phyloP scores from a whole-genome alignment of 2,113 vertebrate species.

The Xiphias gladius region DNA sequence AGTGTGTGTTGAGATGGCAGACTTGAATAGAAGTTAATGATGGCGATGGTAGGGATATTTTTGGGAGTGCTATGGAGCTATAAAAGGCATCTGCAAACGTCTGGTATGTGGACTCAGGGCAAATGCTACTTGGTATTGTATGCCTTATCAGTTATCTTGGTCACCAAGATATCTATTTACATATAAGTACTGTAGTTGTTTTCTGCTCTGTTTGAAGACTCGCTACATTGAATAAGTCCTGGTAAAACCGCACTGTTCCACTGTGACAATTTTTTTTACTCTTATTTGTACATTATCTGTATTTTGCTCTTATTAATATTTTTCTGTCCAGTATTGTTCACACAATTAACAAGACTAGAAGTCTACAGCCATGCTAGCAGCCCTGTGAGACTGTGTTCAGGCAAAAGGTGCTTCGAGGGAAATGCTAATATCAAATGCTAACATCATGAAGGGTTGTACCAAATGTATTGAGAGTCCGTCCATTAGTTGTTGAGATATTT shows the following conservation, averaged over 20 bases:
- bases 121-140: constrained; percentile 40
- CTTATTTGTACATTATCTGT: background rate
- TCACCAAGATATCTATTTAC: constrained; percentile 40
- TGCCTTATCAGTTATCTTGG: constrained; percentile 39
- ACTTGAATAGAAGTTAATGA: constrained; percentile 44
- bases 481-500: too few relatives aligned
- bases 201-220: background rate
- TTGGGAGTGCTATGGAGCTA: constrained; percentile 48
- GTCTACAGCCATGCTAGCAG: background rate
- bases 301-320: background rate
- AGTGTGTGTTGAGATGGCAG: constrained; percentile 36
- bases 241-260: background rate
- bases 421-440: background rate
- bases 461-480: background rate
- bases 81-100: constrained; percentile 47
- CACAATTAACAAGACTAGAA: background rate
- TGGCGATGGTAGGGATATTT: constrained; percentile 52
- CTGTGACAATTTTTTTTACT: background rate
- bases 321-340: background rate
- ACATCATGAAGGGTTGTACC: background rate
- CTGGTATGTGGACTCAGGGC: constrained; percentile 49
- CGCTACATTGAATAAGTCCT: background rate
- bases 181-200: constrained; percentile 14
- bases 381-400: background rate
- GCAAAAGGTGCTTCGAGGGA: background rate